Percentiles rank a stretch among this genome's conserved stretches.
Conservation (phyloP, 2,888 invertebrate species). For the Ophion costatus region DNA sequence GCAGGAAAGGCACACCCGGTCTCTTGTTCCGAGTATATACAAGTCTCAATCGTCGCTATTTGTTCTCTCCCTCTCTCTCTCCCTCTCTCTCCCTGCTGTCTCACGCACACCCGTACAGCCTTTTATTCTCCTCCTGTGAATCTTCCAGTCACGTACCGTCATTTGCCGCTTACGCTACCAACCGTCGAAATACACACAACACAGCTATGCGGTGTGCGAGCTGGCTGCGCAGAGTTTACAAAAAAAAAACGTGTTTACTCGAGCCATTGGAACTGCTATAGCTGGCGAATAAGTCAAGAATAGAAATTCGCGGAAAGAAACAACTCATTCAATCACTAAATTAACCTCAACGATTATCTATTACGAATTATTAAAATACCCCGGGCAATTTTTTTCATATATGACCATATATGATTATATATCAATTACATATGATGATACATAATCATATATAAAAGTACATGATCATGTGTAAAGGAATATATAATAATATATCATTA, state of each 20-base stretch:
- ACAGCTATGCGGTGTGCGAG: background rate
- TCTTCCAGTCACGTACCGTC: background rate
- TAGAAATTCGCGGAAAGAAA: conserved; percentile 1
- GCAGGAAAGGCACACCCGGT: conserved; percentile 8
- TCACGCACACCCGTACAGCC: background rate
- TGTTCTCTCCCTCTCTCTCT: too few species aligned
- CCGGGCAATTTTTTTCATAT: too few species aligned
- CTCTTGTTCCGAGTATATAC: background rate
- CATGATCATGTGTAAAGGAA: too few species aligned
- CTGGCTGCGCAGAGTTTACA: background rate
- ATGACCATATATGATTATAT: too few species aligned
- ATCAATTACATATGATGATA: too few species aligned
- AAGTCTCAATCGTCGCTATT: background rate
- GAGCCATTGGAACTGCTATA: background rate
- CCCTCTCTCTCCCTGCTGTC: conserved; percentile 1
- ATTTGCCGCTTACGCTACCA: conserved; percentile 8
- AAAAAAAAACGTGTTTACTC: conserved; percentile 36
- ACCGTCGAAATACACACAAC: background rate
- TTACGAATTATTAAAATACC: too few species aligned
- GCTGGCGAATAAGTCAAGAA: background rate
- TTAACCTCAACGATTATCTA: background rate
- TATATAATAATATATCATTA: too few species aligned
- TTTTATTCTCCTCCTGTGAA: background rate
- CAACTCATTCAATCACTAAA: background rate
- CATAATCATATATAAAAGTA: too few species aligned